Percentiles rank a stretch among this genome's conserved stretches.
Evolutionary conservation across 2,888 invertebrate genomes (phyloP).

Genomic region (Ectobius pallidus): DNA sequence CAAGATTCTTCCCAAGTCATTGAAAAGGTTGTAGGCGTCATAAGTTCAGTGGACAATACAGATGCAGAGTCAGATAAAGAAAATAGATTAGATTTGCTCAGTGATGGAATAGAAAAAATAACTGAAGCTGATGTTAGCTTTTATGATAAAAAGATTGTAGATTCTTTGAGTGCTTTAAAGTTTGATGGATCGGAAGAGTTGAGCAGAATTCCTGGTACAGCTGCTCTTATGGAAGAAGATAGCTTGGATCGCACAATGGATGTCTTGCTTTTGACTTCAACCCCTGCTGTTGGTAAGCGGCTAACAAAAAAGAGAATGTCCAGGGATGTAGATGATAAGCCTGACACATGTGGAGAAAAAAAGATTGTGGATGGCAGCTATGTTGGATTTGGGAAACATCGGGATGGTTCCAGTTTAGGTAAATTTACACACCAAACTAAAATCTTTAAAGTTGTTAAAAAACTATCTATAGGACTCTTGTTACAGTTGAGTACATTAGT

Average conservation of each 20-base stretch:
- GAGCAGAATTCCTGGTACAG: not conserved
- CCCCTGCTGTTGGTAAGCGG: conserved; percentile 26
- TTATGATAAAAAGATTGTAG: conserved; percentile 5
- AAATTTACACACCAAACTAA: no score
- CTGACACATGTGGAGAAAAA: not conserved
- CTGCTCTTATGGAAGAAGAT: not conserved
- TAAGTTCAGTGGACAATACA: not conserved
- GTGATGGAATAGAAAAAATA: not conserved
- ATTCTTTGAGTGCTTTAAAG: not conserved
- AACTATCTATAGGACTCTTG: no score
- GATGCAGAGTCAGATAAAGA: not conserved
- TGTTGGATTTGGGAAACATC: conserved; percentile 52
- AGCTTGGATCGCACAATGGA: conserved; percentile 1
- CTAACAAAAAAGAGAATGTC: conserved; percentile 12
- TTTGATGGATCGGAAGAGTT: conserved; percentile 2
- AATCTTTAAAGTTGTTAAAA: no score
- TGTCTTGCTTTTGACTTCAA: conserved; percentile 22
- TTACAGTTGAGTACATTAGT: no score
- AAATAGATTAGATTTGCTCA: not conserved
- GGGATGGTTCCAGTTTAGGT: conserved; percentile 52
- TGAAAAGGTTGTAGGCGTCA: not conserved
- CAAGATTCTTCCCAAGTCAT: not conserved
- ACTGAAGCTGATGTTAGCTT: not conserved
- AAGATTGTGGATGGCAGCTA: conserved; percentile 51
- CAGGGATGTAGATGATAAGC: conserved; percentile 29